Base-by-base conservation (phyloP, 2,797 vertebrate species). In the Ptychobarbus kaznakovi region DNA sequence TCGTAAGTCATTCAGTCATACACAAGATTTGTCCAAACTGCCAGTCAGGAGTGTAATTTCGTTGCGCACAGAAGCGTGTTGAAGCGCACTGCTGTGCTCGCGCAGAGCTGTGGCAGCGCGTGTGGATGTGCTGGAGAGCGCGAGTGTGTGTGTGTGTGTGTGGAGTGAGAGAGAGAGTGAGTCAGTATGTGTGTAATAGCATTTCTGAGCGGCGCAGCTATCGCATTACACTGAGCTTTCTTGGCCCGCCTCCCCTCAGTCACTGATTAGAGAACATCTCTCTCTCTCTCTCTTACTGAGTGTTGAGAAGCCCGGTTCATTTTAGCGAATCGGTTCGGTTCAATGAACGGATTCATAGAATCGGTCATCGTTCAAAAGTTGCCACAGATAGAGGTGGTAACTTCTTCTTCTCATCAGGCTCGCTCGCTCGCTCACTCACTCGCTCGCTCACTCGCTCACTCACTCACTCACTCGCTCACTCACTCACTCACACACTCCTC, bases 191-290 rank as follows among this genome's bases (percentile, higher is more conserved):
- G 94, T 93, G 95, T 90, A 93, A 94, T 94, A 87, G 90, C 88
- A 92, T 91, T 94, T 94, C 90, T 93, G 94, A 95, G 90, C 94
- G 85, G 93, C 92, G 90, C 95, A 92, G 92, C 95, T 93, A 95
- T 97, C 96, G 95, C 94, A 94, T 96, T 96, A 96, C 96, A 95
- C 94, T 93, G 94, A 88, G 94, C 94, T 93, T 80, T 92, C 92
- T 90, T 92, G 93, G 92, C 94, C 96, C 97, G 95, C 97, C 96
- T 94, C 94, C 90, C 84, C 91, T 90, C 91, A 90, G 91, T 91
- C 91, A 87, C 94, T 92, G 94, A 94, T 94, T 94, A 94, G 92
- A 93, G 91, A 91, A 90, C 86, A 83, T 35, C 74, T 78, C 85
- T 78, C 74, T 77, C 80, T 66, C 80, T 40, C 80, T 81, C 77